Evolutionary conservation across 2,888 invertebrate genomes (phyloP).

Genomic region (Tridacna crocea): DNA sequence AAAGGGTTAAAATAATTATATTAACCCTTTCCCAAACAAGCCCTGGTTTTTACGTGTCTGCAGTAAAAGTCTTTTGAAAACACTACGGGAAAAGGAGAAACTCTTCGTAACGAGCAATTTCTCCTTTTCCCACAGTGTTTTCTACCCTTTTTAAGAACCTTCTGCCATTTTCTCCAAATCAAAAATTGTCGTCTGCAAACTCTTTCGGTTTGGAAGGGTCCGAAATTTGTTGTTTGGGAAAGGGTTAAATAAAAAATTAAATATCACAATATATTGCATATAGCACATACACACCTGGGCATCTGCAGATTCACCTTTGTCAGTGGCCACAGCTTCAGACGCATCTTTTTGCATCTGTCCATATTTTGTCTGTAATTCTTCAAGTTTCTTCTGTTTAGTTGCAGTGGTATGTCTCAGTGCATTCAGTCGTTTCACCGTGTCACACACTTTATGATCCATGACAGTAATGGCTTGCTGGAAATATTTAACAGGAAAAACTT

Average conservation of each 20-base stretch:
- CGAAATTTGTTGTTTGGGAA: background rate
- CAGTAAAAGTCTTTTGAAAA: too few species aligned
- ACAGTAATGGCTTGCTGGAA: conserved; percentile 82
- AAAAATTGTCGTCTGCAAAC: background rate
- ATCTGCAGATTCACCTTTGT: conserved; percentile 82
- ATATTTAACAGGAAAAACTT: background rate
- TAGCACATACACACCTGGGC: conserved; percentile 76
- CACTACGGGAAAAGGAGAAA: too few species aligned
- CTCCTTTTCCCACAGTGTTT: background rate
- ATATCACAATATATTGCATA: background rate
- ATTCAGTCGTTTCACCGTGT: conserved; percentile 82
- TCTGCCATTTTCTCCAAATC: too few species aligned
- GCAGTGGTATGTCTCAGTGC: conserved; percentile 80
- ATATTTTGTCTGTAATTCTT: conserved; percentile 81
- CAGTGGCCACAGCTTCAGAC: conserved; percentile 81
- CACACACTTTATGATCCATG: conserved; percentile 84
- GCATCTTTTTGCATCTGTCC: conserved; percentile 82
- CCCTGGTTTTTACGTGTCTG: too few species aligned
- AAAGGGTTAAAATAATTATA: too few species aligned
- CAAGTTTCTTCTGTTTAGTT: conserved; percentile 80
- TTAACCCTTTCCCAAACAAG: too few species aligned
- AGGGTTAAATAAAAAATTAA: background rate
- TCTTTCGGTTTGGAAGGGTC: background rate
- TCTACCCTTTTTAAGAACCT: background rate
- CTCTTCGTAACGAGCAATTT: too few species aligned